phyloP scores from a whole-genome alignment of 2,797 vertebrate species.

The Pelobates cultripes region DNA sequence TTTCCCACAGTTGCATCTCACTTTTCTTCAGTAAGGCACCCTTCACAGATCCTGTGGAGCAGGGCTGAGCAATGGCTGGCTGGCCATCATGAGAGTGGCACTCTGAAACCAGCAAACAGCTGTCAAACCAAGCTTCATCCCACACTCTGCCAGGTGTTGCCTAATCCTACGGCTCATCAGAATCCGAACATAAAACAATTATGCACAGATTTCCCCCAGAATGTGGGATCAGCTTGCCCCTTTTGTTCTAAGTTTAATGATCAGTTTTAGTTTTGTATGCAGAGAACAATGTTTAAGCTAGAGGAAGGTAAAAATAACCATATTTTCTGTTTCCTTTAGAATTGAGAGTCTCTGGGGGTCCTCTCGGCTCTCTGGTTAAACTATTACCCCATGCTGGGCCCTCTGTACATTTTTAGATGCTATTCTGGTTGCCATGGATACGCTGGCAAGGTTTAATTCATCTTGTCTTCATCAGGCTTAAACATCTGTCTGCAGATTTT shows the following conservation, averaged over 20 bases:
- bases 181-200: background rate
- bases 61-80: background rate
- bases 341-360: slow-evolving; percentile 30
- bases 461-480: slow-evolving; percentile 14
- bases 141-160: background rate
- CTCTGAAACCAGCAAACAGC: background rate
- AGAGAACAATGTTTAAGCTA: slow-evolving; percentile 19
- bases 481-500: slow-evolving; percentile 6
- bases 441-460: background rate
- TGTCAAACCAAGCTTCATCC: background rate
- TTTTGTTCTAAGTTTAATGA: slow-evolving; percentile 31
- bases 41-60: background rate
- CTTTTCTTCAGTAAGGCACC: background rate
- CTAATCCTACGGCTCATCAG: background rate
- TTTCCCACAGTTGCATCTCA: slow-evolving; percentile 11
- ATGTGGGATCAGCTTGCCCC: background rate
- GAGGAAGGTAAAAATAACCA: slow-evolving; percentile 42
- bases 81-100: background rate
- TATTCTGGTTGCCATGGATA: slow-evolving; percentile 34
- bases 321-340: slow-evolving; percentile 10
- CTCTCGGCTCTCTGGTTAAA: slow-evolving; percentile 20
- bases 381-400: slow-evolving; percentile 28
- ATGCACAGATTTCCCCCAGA: background rate
- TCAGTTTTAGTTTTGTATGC: background rate
- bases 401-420: slow-evolving; percentile 44